Percentiles rank a stretch among this genome's conserved stretches.
Conservation (phyloP, 2,113 vertebrate genomes). For the Zapus hudsonius region DNA sequence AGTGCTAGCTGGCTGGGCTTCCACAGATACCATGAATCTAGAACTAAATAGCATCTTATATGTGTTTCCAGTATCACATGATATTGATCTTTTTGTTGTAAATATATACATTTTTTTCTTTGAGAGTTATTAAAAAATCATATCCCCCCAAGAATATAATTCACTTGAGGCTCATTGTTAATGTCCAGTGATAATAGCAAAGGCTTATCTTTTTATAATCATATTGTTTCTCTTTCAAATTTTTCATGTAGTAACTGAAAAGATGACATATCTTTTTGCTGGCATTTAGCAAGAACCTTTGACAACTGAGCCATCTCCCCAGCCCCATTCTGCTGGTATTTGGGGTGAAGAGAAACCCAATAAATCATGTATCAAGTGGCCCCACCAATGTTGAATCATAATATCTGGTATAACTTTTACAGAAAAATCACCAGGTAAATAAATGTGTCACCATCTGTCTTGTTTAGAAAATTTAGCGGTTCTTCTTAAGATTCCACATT, state of each 20-base stretch:
- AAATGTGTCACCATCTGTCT: neutral
- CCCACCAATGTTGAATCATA: constrained; percentile 44
- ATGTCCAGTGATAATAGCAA: neutral
- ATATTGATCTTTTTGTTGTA: neutral
- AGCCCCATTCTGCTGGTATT: constrained; percentile 49
- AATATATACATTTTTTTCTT: neutral
- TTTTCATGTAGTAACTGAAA: constrained; percentile 6
- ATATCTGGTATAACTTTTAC: constrained; percentile 17
- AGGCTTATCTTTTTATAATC: constrained; percentile 26
- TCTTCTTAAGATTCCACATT: neutral
- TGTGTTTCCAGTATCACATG: neutral
- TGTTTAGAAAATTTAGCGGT: neutral
- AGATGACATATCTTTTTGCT: constrained; percentile 28
- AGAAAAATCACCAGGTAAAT: constrained; percentile 51
- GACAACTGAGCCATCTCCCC: too few species aligned
- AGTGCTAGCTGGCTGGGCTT: neutral
- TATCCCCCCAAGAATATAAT: neutral
- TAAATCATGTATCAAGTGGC: constrained; percentile 8
- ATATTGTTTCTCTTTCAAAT: constrained; percentile 4
- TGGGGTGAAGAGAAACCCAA: constrained; percentile 67
- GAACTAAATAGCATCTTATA: neutral
- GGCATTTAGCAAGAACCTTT: constrained; percentile 44
- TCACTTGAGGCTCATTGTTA: constrained; percentile 15
- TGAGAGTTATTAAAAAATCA: constrained; percentile 41
- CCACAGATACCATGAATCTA: neutral